These are phyloP conservation scores for Phoxinus dragarum DNA, from an alignment of 2,797 vertebrate genomes.

Conservation along the genomic window DNA sequence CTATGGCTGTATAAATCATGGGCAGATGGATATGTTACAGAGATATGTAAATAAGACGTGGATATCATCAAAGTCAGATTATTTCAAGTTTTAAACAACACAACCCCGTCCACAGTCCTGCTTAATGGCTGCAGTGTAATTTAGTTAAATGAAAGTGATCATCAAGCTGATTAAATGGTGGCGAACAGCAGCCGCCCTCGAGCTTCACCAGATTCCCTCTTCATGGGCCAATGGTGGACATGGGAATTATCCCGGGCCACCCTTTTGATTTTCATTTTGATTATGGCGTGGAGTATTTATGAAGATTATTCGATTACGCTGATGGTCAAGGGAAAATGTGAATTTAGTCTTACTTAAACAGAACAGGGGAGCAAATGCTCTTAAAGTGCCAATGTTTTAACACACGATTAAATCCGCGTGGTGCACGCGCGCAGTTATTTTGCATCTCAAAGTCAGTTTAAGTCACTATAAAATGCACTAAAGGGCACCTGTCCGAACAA, in stretches of 20 bases:
- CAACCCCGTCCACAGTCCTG: slow-evolving; percentile 31
- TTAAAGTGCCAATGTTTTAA: slow-evolving; percentile 76
- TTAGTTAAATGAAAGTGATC: slow-evolving; percentile 72
- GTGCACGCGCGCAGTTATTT: background rate
- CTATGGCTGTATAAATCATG: background rate
- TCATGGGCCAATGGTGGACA: slow-evolving; percentile 34
- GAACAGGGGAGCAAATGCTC: slow-evolving; percentile 68
- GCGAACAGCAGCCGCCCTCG: slow-evolving; percentile 57
- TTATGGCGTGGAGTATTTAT: slow-evolving; percentile 68
- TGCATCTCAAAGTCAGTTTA: background rate
- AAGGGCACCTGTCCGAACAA: slow-evolving; percentile 46
- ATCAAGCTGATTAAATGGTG: slow-evolving; percentile 74
- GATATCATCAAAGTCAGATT: slow-evolving; percentile 46
- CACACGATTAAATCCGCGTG: slow-evolving; percentile 73
- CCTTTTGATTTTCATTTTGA: slow-evolving; percentile 74
- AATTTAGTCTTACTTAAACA: slow-evolving; percentile 72
- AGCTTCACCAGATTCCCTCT: slow-evolving; percentile 36
- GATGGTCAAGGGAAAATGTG: slow-evolving; percentile 74
- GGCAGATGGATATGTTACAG: background rate
- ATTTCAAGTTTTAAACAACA: slow-evolving; percentile 19
- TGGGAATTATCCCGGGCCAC: slow-evolving; percentile 63
- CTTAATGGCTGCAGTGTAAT: slow-evolving; percentile 67
- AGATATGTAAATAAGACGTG: slow-evolving; percentile 30
- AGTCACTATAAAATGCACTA: slow-evolving; percentile 49
- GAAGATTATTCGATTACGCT: slow-evolving; percentile 78